Evolutionary conservation across 1,140 invertebrate genomes (phyloP).

Genomic region (Atta colombica): DNA sequence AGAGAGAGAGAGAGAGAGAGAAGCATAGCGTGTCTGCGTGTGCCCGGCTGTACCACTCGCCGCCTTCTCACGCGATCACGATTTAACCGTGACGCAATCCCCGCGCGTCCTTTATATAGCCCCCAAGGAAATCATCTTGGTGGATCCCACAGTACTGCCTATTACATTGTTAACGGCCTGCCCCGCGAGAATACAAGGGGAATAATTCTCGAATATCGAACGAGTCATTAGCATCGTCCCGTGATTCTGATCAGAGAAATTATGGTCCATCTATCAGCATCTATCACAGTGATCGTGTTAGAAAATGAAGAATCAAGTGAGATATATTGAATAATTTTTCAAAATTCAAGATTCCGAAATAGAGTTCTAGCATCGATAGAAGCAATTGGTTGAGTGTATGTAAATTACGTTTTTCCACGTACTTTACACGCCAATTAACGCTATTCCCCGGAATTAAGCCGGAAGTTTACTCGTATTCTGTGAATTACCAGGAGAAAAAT

Average conservation of each 20-base stretch:
- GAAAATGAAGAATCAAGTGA: background rate
- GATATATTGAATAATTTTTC: background rate
- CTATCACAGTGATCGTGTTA: background rate
- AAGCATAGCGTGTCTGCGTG: conserved; percentile 9
- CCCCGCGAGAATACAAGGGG: conserved; percentile 19
- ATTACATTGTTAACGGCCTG: conserved; percentile 43
- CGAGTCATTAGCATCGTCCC: conserved; percentile 12
- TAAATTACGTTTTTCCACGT: conserved; percentile 8
- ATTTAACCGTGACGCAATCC: conserved; percentile 54
- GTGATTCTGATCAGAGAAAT: conserved; percentile 14
- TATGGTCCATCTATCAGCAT: background rate
- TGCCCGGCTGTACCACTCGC: conserved; percentile 58
- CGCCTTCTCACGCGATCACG: conserved; percentile 55
- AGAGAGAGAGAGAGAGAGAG: background rate
- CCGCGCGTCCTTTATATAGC: conserved; percentile 34
- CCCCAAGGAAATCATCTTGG: conserved; percentile 57
- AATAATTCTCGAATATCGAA: conserved; percentile 25
- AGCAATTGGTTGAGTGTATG: background rate
- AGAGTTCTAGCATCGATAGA: background rate
- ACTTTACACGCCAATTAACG: conserved; percentile 33
- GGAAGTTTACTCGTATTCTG: background rate
- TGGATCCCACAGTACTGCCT: conserved; percentile 15
- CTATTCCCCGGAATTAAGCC: background rate
- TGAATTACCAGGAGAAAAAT: background rate
- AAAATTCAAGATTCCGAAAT: background rate